phyloP scores from a whole-genome alignment of 2,797 vertebrate species.

The Taeniopygia guttata region DNA sequence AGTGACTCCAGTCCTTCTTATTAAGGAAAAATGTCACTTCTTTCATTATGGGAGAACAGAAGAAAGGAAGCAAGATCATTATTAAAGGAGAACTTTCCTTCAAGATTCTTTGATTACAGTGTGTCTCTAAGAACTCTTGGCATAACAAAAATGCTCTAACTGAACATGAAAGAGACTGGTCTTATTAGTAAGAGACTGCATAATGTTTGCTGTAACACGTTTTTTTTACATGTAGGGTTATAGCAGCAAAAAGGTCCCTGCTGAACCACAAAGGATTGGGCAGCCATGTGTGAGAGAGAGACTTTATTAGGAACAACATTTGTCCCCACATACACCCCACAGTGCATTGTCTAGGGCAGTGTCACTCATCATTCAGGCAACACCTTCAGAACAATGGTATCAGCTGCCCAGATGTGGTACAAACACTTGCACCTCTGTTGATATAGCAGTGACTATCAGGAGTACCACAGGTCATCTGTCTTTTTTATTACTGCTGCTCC shows the following conservation, averaged over 20 bases:
- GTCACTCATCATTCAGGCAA: not conserved
- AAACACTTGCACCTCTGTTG: not conserved
- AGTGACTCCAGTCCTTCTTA: not conserved
- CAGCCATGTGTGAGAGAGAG: not conserved
- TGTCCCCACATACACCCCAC: not conserved
- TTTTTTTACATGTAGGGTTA: not conserved
- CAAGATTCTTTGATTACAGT: slow-evolving; percentile 5
- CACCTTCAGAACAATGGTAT: not conserved
- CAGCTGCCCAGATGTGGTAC: not conserved
- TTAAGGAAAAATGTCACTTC: not conserved
- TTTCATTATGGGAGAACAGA: not conserved
- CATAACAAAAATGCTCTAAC: not conserved
- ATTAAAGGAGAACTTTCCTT: slow-evolving; percentile 15
- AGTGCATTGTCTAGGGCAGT: not conserved
- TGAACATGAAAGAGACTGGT: not conserved
- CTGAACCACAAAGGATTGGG: not conserved
- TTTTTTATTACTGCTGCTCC: slow-evolving; percentile 29
- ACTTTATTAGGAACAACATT: not conserved
- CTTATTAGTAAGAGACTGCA: not conserved
- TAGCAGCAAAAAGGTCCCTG: not conserved
- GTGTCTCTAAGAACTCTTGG: not conserved
- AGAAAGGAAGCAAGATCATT: not conserved
- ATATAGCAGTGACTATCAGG: not conserved
- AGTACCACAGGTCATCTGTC: not conserved
- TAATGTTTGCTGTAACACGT: not conserved